A percentile compares a stretch with the other conserved stretches of the same genome.
Conservation (phyloP, 2,113 vertebrate species). For the Pelvicachromis taeniatus region DNA sequence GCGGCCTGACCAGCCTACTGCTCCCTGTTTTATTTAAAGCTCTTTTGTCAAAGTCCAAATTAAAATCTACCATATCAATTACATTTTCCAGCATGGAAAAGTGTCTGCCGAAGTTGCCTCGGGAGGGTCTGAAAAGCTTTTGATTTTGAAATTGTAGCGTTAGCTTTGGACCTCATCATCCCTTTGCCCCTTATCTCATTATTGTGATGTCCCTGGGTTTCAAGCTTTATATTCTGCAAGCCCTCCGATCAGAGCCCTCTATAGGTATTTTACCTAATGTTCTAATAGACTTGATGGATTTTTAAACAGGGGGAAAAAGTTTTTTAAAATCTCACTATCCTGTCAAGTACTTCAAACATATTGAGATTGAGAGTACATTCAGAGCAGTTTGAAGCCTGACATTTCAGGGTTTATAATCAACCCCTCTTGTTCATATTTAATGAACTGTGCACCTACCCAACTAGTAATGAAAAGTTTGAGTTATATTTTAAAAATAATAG, state of each 20-base stretch:
- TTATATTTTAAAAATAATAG: background rate
- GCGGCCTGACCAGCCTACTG: background rate
- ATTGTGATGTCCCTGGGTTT: constrained; percentile 1
- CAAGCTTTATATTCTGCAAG: background rate
- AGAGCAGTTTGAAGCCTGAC: background rate
- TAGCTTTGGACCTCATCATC: background rate
- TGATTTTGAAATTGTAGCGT: background rate
- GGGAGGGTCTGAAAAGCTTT: background rate
- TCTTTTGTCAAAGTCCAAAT: constrained; percentile 49
- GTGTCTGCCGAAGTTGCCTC: background rate
- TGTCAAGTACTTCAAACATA: background rate
- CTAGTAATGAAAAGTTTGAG: background rate
- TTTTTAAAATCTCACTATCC: background rate
- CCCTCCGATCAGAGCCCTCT: background rate
- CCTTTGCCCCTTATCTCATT: constrained; percentile 25
- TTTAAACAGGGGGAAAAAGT: background rate
- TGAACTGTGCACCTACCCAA: background rate
- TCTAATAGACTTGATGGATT: background rate
- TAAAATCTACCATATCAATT: constrained; percentile 40
- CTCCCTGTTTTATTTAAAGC: constrained; percentile 34
- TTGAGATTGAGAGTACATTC: background rate
- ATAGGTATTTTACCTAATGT: background rate
- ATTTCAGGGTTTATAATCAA: background rate
- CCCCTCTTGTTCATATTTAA: background rate
- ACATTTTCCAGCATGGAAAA: constrained; percentile 13